Percentiles rank a stretch among this genome's conserved stretches.
Conservation (phyloP, 1,140 invertebrate genomes). For the Drosophila gunungcola region DNA sequence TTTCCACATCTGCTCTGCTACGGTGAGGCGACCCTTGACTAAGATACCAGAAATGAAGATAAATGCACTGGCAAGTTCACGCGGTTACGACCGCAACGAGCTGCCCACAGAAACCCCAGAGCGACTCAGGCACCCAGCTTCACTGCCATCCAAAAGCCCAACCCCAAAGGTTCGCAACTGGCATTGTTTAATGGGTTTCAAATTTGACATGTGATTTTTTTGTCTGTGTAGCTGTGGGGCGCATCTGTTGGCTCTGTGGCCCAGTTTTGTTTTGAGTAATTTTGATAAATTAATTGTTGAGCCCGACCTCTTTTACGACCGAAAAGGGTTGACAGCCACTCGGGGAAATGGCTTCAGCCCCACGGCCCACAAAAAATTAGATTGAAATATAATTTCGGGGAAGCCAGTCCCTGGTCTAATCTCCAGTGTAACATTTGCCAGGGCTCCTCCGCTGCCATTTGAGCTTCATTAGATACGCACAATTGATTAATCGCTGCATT, state of each 20-base stretch:
- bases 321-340: conserved; percentile 78
- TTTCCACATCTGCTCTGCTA: conserved; percentile 18
- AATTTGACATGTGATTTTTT: conserved; percentile 83
- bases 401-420: conserved; percentile 22
- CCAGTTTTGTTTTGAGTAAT: conserved; percentile 57
- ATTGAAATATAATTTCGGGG: conserved; percentile 79
- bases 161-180: conserved; percentile 34
- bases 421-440: conserved; percentile 72
- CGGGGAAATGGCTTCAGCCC: conserved; percentile 47
- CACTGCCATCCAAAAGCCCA: conserved; percentile 18
- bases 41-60: conserved; percentile 73
- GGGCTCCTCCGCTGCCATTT: conserved; percentile 8
- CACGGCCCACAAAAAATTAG: conserved; percentile 35
- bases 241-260: conserved; percentile 54
- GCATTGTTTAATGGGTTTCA: conserved; percentile 79
- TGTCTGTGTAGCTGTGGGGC: conserved; percentile 43
- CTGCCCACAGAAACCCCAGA: conserved; percentile 56
- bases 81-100: conserved; percentile 70
- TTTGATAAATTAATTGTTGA: conserved; percentile 83
- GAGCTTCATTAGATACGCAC: conserved; percentile 58
- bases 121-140: conserved; percentile 28
- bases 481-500: conserved; percentile 60
- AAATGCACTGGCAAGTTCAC: conserved; percentile 80
- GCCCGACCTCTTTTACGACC: conserved; percentile 39
- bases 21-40: conserved; percentile 59